Base-by-base conservation (phyloP, 2,888 invertebrate species). In the Malthinus flaveolus region DNA sequence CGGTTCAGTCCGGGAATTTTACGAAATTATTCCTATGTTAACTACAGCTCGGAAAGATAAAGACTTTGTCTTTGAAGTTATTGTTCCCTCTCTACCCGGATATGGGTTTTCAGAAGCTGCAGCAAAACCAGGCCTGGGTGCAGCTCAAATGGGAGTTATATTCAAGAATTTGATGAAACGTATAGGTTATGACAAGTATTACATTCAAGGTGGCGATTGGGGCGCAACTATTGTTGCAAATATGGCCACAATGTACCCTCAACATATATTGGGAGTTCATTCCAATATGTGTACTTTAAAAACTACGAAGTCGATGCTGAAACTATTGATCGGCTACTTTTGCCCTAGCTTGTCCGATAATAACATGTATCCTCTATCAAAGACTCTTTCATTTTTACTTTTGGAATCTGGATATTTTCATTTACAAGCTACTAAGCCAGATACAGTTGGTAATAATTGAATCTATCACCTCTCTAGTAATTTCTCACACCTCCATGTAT, bases 391-490 rank as follows among this genome's bases (percentile, higher is more conserved):
- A 5, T 78, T 74, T 59, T 80, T 12, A 75, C 56, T 84, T 36
- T 78, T 80, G 44, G 86, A 87, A 72, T 73, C 72, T 44, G 88
- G 87, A 1, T 88, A 87, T 66, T 75, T 90, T 69, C 93, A 94
- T 72, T 63, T 95, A 6, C 95, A 95, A 73, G 85, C 91, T 0
- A 93, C 94, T 0, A 95, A 93, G 75, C 95, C 95, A 8, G 95
- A 95, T 69, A 94, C 94, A 0, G 79, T 93, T 65, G 94, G 93
- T 90, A 48, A 32, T 48, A 10, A 35, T 8, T 10, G 13, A 32
- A 48, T 32, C 31, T 1, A 35, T 23, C 5, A 23, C 3, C 23
- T 3, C 23, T 23, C n/a, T 23, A 23, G 23, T 23, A 23, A 2
- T 23, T 23, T 23, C 23, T 23, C 23, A 23, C 2, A 23, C 23